A percentile compares a stretch with the other conserved stretches of the same genome.
phyloP scores from a whole-genome alignment of 53 echinoderm and acorn worm species.

The Echinarachnius parma region DNA sequence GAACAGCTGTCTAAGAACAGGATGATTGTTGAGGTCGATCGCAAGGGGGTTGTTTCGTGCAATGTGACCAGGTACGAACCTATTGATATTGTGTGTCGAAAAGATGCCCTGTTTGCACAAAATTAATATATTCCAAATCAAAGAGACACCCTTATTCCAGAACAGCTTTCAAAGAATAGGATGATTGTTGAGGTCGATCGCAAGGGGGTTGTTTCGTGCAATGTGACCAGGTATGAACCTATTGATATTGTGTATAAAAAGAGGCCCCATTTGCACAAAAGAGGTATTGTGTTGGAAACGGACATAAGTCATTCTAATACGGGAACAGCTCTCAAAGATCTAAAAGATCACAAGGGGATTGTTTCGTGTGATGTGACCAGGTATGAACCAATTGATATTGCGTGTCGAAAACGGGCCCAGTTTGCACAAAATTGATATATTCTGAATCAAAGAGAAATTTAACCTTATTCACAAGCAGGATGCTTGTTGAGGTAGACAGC shows the following conservation, averaged over 20 bases:
- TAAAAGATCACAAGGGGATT: too few species aligned
- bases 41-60: constrained; percentile 84
- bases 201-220: constrained; percentile 85
- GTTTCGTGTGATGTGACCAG: constrained; percentile 84
- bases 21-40: constrained; percentile 95
- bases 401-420: not conserved
- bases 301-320: too few species aligned
- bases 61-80: constrained; percentile 93
- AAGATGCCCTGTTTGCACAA: not conserved
- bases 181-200: constrained; percentile 96
- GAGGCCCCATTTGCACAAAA: not conserved
- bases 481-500: not conserved
- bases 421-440: not conserved
- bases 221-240: constrained; percentile 93
- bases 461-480: not conserved
- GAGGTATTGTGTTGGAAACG: too few species aligned
- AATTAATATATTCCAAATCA: too few species aligned
- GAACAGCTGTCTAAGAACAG: constrained; percentile 94
- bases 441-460: not conserved
- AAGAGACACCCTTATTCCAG: too few species aligned
- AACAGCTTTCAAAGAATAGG: constrained; percentile 93
- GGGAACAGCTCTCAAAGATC: too few species aligned
- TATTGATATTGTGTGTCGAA: constrained; percentile 1
- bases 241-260: not conserved
- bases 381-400: constrained; percentile 12